Base-by-base conservation (phyloP, 2,888 invertebrate genomes). In the Mimachlamys varia region DNA sequence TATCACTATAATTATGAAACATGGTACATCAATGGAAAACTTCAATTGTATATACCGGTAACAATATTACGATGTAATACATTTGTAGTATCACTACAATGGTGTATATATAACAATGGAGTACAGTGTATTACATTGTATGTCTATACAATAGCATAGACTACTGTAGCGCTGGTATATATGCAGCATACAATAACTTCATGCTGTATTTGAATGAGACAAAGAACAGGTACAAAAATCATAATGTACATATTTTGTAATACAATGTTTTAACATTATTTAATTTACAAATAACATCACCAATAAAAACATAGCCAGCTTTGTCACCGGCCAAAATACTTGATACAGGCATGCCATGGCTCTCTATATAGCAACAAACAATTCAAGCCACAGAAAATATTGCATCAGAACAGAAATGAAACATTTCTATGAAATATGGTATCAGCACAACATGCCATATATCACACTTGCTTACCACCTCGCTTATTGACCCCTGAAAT, bases 301-400 rank as follows among this genome's bases (percentile, higher is more conserved):
- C 62, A 19, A 0, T 62, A 62, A 10, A 62, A 15, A 76, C 76
- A 33, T 27, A 12, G 33, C 12, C 33, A 33, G 33, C 76, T 76
- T 27, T 76, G n/a, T 76, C 33, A 76, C 19, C 76, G 27, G 76
- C 33, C 27, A 33, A 33, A 76, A 76, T 76, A 76, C 76, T 76
- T 27, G 7, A 76, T 33, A 76, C 22, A 22, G 27, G 33, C 33
- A 76, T 76, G 76, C 33, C 76, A 76, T 33, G 76, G 27, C 27
- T 76, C 7, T 76, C 22, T 15, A 27, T 76, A 0, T n/a, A 33
- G 76, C 76, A 27, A 27, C 76, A 76, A n/a, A 76, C 33, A 76
- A 27, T 76, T 33, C 76, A 76, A 76, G 76, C 76, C 76, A 76
- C 76, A 76, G 19, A 19, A 76, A 76, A 76, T 76, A 76, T 76